Evolutionary conservation across 2,113 vertebrate species (phyloP).

Genomic region (Pachypanchax playfairii): DNA sequence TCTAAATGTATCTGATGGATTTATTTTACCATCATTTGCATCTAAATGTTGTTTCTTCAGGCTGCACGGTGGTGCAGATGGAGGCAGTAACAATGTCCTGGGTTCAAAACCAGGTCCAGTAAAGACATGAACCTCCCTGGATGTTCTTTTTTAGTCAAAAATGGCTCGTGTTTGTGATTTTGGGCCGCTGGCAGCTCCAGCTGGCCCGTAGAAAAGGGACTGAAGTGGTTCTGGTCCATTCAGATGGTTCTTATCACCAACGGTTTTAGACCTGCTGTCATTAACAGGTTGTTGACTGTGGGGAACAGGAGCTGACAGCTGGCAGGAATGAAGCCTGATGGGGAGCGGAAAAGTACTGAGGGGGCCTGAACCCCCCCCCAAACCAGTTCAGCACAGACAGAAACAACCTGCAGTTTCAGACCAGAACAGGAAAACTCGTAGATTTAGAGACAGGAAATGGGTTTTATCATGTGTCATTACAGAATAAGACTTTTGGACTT

Average conservation of each 20-base stretch:
- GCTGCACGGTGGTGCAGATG: too few species aligned
- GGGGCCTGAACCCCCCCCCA: background rate
- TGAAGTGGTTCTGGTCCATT: too few species aligned
- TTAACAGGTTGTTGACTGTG: slow-evolving; percentile 49
- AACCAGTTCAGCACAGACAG: slow-evolving; percentile 9
- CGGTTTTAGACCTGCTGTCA: slow-evolving; percentile 17
- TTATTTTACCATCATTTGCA: too few species aligned
- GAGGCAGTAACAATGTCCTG: too few species aligned
- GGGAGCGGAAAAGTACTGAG: slow-evolving; percentile 65
- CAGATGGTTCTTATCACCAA: too few species aligned
- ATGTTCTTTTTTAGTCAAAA: too few species aligned
- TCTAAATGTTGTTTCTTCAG: too few species aligned
- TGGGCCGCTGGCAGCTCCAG: too few species aligned
- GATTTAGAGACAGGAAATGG: background rate
- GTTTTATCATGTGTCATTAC: background rate
- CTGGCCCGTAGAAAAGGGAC: slow-evolving; percentile 44
- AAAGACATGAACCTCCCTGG: too few species aligned
- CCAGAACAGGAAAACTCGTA: background rate
- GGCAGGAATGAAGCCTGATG: slow-evolving; percentile 48
- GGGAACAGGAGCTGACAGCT: slow-evolving; percentile 44
- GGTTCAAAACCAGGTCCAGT: too few species aligned
- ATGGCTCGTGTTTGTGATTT: too few species aligned
- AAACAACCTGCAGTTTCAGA: background rate
- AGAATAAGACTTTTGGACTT: background rate
- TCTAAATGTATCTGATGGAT: too few species aligned